These are phyloP conservation scores for Paradoxurus hermaphroditus DNA, from an alignment of 2,113 vertebrate genomes.

Conservation along the genomic window DNA sequence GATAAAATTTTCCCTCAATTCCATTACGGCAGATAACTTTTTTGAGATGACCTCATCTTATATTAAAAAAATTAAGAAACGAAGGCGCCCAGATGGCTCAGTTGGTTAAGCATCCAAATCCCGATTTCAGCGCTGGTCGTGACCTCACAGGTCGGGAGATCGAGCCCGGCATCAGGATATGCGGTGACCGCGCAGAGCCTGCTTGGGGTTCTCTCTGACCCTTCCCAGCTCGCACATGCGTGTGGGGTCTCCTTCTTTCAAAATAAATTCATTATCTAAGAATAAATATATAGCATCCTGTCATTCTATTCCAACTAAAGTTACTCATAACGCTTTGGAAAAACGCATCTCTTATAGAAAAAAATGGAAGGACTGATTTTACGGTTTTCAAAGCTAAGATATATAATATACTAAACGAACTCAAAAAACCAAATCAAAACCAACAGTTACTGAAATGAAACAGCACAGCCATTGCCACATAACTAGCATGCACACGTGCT, in stretches of 20 bases:
- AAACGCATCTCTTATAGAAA: background rate
- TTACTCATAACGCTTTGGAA: background rate
- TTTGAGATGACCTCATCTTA: slow-evolving; percentile 89
- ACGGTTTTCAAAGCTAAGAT: slow-evolving; percentile 94
- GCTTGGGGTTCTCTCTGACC: too few species aligned
- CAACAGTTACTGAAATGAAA: background rate
- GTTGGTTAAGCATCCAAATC: too few species aligned
- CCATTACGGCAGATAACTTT: slow-evolving; percentile 79
- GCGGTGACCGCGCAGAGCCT: too few species aligned
- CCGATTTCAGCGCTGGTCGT: too few species aligned
- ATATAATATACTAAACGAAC: slow-evolving; percentile 95
- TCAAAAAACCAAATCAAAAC: slow-evolving; percentile 59
- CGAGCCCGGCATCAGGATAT: too few species aligned
- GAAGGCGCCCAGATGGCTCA: too few species aligned
- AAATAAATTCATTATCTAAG: too few species aligned
- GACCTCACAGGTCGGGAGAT: too few species aligned
- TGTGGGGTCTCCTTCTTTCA: too few species aligned
- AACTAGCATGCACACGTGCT: slow-evolving; percentile 43
- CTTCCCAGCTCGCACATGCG: too few species aligned
- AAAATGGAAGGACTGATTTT: slow-evolving; percentile 87
- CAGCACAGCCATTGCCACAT: slow-evolving; percentile 14
- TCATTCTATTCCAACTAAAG: slow-evolving; percentile 91
- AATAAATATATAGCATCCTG: slow-evolving; percentile 83
- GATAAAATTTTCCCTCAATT: slow-evolving; percentile 82
- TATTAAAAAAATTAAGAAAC: slow-evolving; percentile 83